Base-by-base conservation (phyloP, 2,888 invertebrate genomes). In the Chalcosyrphus nemorum region DNA sequence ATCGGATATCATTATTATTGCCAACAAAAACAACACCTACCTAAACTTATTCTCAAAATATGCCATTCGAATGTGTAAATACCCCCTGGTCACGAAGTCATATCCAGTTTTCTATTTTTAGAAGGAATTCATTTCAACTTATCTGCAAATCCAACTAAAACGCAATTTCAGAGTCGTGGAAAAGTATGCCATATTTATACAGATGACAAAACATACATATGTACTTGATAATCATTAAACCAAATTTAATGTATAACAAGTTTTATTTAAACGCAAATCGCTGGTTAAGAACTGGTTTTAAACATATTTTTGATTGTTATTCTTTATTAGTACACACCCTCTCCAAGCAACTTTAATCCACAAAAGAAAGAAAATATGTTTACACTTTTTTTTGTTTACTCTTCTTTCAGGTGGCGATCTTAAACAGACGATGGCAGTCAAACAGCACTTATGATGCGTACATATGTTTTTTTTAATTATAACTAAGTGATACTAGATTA, bases 361-460 rank as follows among this genome's bases (percentile, higher is more conserved):
- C 6, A 52, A 27, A 27, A 19, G 13, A 15, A 61, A 61, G 7
- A 19, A 29, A 9, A 61, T 17, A 27, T 43, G 52, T 52, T 71
- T 41, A 13, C 45, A 47, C 50, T 17, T 63, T 24, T n/a, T n/a
- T 77, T 41, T 27, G 57, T 70, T 76, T 54, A 7, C 61, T 74
- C 59, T 19, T 50, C 56, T 88, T 88, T 13, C 86, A 88, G 88
- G 87, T 88, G 88, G 88, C 88, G 88, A 71, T 88, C 88, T 61
- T 88, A 86, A 86, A 17, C 7, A 27, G 35, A 65, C 7, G 27
- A 74, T 21, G 29, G 15, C 24, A 52, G 41, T 17, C 27, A 59
- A 45, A 17, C 5, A 21, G 63, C 38, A 52, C 47, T 47, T 45
- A 5, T 52, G 24, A 41, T 66, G 66, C 11, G 50, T 27, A 50